These are phyloP conservation scores for Aethina tumida DNA, from an alignment of 1,140 invertebrate genomes.

Conservation along the genomic window DNA sequence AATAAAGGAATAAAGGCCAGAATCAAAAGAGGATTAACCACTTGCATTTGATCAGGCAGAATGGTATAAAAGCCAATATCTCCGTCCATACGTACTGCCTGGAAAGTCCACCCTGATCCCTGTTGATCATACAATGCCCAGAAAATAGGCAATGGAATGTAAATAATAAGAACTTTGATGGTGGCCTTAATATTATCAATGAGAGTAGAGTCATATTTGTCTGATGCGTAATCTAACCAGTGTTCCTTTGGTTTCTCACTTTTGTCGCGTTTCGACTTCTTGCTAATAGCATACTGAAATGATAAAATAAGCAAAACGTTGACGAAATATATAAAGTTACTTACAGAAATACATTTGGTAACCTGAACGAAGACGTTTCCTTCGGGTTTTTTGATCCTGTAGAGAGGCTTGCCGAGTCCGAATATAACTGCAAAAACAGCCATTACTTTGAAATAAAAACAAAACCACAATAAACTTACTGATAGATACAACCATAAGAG, in stretches of 20 bases:
- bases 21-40: slow-evolving; percentile 78
- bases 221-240: slow-evolving; percentile 74
- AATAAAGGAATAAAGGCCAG: slow-evolving; percentile 81
- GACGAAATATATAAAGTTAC: slow-evolving; percentile 32
- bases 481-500: slow-evolving; percentile 74
- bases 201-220: slow-evolving; percentile 55
- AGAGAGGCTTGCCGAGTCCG: slow-evolving; percentile 61
- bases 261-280: slow-evolving; percentile 37
- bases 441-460: background rate
- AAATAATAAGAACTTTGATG: slow-evolving; percentile 63
- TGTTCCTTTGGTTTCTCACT: slow-evolving; percentile 54
- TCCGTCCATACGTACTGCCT: slow-evolving; percentile 85
- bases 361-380: slow-evolving; percentile 78
- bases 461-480: slow-evolving; percentile 41
- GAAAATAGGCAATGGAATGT: slow-evolving; percentile 77
- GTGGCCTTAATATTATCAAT: slow-evolving; percentile 68
- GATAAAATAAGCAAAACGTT: background rate
- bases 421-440: slow-evolving; percentile 64
- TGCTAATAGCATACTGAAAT: slow-evolving; percentile 37
- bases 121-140: slow-evolving; percentile 85
- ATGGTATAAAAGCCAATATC: slow-evolving; percentile 56
- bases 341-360: slow-evolving; percentile 66
- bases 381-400: slow-evolving; percentile 65
- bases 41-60: slow-evolving; percentile 85
- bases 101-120: slow-evolving; percentile 91